phyloP scores from a whole-genome alignment of 2,113 vertebrate genomes.

The Platysternon megacephalum region DNA sequence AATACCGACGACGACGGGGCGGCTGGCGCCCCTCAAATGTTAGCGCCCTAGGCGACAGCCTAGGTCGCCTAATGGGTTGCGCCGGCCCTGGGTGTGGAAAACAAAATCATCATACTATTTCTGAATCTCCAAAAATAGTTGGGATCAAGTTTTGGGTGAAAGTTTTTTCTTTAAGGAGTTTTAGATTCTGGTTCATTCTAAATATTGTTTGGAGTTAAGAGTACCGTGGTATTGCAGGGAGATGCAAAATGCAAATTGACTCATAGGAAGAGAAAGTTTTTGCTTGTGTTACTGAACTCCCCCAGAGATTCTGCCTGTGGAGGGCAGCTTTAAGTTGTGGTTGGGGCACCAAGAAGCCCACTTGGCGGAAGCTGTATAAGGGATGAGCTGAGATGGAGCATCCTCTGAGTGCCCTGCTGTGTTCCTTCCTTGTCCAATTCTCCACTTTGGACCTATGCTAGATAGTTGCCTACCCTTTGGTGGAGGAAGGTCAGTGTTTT shows the following conservation, averaged over 20 bases:
- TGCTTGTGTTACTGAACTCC: fast-evolving
- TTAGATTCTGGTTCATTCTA: background rate
- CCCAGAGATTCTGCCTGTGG: background rate
- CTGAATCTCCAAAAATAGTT: slow-evolving; percentile 1
- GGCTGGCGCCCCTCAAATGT: too few relatives aligned
- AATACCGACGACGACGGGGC: too few relatives aligned
- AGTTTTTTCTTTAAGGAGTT: background rate
- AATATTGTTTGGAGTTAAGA: background rate
- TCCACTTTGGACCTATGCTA: background rate
- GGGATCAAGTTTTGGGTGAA: background rate
- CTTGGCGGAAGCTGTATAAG: background rate
- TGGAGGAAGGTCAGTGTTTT: background rate
- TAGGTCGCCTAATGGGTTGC: too few relatives aligned
- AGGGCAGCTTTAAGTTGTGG: background rate
- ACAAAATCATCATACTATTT: background rate
- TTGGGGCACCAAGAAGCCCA: background rate
- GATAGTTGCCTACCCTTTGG: background rate
- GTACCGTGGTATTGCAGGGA: background rate
- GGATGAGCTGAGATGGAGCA: background rate
- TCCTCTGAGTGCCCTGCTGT: fast-evolving
- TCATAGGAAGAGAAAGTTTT: fast-evolving
- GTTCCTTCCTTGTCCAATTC: background rate
- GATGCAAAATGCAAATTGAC: background rate
- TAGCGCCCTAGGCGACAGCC: too few relatives aligned
- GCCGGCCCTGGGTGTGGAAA: background rate